phyloP scores from a whole-genome alignment of 2,113 vertebrate genomes.

The Oncorhynchus keta region DNA sequence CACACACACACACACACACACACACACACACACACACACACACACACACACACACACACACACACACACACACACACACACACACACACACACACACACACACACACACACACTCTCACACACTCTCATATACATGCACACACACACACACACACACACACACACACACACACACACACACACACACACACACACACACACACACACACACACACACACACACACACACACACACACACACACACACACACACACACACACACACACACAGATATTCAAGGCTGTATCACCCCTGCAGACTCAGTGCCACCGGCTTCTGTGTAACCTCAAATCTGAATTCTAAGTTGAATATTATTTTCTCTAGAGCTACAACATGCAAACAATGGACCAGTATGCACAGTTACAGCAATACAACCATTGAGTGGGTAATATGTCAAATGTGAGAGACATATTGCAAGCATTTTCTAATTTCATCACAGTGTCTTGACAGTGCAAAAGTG shows the following conservation, averaged over 20 bases:
- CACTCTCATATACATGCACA: too few relatives aligned
- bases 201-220: conserved; percentile 6
- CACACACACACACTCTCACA: conserved; percentile 5
- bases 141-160: not conserved
- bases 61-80: not conserved
- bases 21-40: not conserved
- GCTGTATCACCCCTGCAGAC: not conserved
- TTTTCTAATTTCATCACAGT: too few relatives aligned
- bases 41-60: not conserved
- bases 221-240: not conserved
- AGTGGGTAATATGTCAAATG: too few relatives aligned
- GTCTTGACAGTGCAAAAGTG: too few relatives aligned
- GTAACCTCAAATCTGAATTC: not conserved
- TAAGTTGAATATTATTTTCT: not conserved
- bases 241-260: conserved; percentile 1
- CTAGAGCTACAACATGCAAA: not conserved
- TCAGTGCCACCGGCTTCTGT: not conserved
- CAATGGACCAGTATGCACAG: too few relatives aligned
- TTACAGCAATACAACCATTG: too few relatives aligned
- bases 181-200: conserved; percentile 9
- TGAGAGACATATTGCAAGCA: too few relatives aligned
- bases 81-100: not conserved
- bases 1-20: not conserved
- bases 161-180: not conserved
- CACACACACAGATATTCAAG: not conserved